These are phyloP conservation scores for Mythimna albipuncta DNA, from an alignment of 2,888 invertebrate genomes.

Conservation along the genomic window DNA sequence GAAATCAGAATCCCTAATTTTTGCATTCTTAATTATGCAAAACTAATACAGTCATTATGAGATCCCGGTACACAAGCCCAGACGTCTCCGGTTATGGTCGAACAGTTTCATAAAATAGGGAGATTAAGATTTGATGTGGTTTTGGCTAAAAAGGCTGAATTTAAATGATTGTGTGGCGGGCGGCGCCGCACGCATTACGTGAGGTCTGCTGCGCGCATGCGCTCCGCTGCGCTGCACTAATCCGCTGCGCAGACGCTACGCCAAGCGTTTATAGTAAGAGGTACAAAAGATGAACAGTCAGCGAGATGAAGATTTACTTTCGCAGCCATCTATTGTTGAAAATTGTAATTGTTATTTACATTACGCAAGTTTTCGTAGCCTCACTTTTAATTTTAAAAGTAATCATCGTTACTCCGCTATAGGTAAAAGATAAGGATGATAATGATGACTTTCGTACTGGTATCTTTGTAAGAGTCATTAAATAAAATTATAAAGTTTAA, in stretches of 20 bases:
- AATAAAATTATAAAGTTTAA: no score
- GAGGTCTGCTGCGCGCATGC: slow-evolving; percentile 86
- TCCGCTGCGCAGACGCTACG: slow-evolving; percentile 72
- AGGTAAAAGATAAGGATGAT: no score
- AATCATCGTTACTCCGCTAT: no score
- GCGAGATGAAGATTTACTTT: slow-evolving; percentile 31
- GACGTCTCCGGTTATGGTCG: slow-evolving; percentile 20
- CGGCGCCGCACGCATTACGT: slow-evolving; percentile 86
- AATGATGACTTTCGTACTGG: no score
- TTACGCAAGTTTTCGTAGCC: no score
- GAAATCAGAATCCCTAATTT: slow-evolving; percentile 13
- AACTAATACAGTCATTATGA: slow-evolving; percentile 35
- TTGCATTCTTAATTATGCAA: slow-evolving; percentile 26
- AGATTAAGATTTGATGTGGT: slow-evolving; percentile 43
- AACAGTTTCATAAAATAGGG: slow-evolving; percentile 35
- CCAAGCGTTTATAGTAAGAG: slow-evolving; percentile 29
- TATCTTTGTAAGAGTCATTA: no score
- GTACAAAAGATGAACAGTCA: slow-evolving; percentile 38
- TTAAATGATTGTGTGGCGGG: slow-evolving; percentile 49
- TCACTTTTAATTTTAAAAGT: no score
- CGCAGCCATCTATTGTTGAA: no score
- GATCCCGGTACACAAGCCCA: slow-evolving; percentile 2
- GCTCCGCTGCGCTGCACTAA: slow-evolving; percentile 80
- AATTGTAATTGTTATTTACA: background rate
- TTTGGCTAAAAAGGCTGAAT: slow-evolving; percentile 52